Evolutionary conservation across 1,140 invertebrate genomes (phyloP), one percentile per base, ranked within the genome.

Genomic region (Sminthurinus signatus): DNA sequence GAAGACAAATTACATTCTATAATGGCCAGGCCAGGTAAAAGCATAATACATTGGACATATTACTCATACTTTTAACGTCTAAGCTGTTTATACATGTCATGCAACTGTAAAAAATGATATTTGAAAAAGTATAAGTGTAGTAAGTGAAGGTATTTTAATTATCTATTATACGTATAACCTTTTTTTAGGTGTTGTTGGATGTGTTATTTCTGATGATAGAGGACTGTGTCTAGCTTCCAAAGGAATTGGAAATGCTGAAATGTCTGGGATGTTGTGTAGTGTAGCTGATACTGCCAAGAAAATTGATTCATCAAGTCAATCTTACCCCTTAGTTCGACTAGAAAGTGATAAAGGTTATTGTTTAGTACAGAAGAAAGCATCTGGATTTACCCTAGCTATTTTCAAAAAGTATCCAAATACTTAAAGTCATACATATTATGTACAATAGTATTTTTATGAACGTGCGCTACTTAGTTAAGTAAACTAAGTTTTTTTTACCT

Each of bases 361-460:
- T 19, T 21, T 56, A 15, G 23, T 56, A 4, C 54, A 56, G 25
- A 56, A 56, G 29, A n/a, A 31, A 28, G 46, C 10, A 19, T 19
- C 44, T n/a, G 54, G 39, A 10, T 56, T 56, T 56, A 36, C 54
- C n/a, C 23, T 56, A 31, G 54, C 12, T 3, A 56, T 56, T 14
- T 36, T 39, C 29, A 56, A 56, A 31, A 56, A 56, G 39, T 36
- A 19, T 56, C n/a, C 10, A 5, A 46, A n/a, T 36, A 5, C 5
- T 15, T 36, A 36, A 36, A n/a, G n/a, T n/a, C n/a, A n/a, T n/a
- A n/a, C n/a, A n/a, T n/a, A n/a, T n/a, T n/a, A n/a, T n/a, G n/a
- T n/a, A n/a, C n/a, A n/a, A n/a, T n/a, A n/a, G n/a, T n/a, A n/a
- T n/a, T n/a, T n/a, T n/a, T n/a, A n/a, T n/a, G n/a, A n/a, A n/a